Conservation (phyloP, 2,888 invertebrate species). For the Plutella xylostella region DNA sequence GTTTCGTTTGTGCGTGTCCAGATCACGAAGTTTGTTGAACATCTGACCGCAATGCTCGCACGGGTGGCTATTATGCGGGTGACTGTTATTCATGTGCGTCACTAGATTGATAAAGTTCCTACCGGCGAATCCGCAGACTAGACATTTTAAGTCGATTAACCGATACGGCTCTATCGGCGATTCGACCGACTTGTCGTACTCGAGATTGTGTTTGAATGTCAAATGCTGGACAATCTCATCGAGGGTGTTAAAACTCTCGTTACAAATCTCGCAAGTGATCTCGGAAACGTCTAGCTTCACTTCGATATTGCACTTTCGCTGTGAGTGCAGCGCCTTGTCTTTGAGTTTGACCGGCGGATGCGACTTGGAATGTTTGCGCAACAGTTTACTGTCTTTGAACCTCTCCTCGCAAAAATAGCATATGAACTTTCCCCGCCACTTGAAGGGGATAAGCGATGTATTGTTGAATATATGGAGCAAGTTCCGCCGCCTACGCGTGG, state of each 20-base stretch:
- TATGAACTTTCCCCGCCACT: constrained; percentile 21
- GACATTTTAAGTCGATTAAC: constrained; percentile 20
- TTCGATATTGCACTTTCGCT: constrained; percentile 12
- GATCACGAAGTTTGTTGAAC: constrained; percentile 14
- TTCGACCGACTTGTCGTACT: constrained; percentile 17
- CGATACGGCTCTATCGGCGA: constrained; percentile 9
- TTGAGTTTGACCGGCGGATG: constrained; percentile 18
- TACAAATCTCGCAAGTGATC: constrained; percentile 22
- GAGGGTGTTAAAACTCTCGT: constrained; percentile 17
- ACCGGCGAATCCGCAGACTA: constrained; percentile 17
- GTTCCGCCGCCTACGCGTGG: constrained; percentile 22
- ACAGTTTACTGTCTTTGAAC: constrained; percentile 18
- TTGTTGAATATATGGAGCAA: constrained; percentile 25
- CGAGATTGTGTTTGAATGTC: constrained; percentile 15
- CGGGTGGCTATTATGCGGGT: constrained; percentile 24
- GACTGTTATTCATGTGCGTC: constrained; percentile 26
- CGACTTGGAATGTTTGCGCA: constrained; percentile 24
- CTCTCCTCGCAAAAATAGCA: constrained; percentile 24
- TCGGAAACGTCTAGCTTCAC: constrained; percentile 24
- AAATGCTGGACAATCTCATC: constrained; percentile 21
- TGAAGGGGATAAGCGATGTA: constrained; percentile 26
- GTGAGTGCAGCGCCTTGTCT: constrained; percentile 10
- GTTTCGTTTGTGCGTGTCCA: constrained; percentile 5
- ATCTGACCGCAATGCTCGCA: constrained; percentile 26
- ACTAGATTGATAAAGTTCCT: constrained; percentile 23